These are phyloP conservation scores for Gnathonemus longibarbis DNA, from an alignment of 2,113 vertebrate genomes.

Conservation along the genomic window DNA sequence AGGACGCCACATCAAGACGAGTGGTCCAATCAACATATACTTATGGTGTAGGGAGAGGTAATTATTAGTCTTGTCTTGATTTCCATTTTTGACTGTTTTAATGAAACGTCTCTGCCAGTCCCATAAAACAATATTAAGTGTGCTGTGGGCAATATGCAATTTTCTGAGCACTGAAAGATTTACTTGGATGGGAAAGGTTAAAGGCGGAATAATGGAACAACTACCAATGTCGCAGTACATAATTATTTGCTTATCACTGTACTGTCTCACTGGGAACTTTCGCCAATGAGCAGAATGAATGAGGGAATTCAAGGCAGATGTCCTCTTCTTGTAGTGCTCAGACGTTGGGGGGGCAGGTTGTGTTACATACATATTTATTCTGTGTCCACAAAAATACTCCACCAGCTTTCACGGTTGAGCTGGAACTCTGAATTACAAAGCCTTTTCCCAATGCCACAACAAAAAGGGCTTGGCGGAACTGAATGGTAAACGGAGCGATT, in stretches of 20 bases:
- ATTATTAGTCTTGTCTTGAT: not conserved
- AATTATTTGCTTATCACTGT: not conserved
- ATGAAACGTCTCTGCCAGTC: not conserved
- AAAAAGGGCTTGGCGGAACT: not conserved
- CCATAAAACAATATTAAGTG: slow-evolving; percentile 1
- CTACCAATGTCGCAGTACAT: not conserved
- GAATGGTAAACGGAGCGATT: not conserved
- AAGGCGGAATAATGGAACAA: not conserved
- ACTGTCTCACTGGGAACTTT: not conserved
- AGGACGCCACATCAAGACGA: not conserved
- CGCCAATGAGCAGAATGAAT: not conserved
- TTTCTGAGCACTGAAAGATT: not conserved
- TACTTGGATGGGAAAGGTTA: not conserved
- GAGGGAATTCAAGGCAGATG: not conserved
- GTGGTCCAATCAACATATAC: not conserved
- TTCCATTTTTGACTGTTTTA: slow-evolving; percentile 4
- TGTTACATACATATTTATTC: not conserved
- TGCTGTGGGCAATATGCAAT: not conserved
- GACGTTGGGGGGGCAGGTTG: not conserved
- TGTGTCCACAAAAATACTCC: not conserved
- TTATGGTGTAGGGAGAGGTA: not conserved
- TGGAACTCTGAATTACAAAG: not conserved
- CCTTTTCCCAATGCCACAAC: not conserved
- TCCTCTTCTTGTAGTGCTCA: not conserved
- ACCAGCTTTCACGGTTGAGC: too few relatives aligned